These are phyloP conservation scores for Eptesicus fuscus DNA, from an alignment of 2,113 vertebrate species.

Conservation along the genomic window DNA sequence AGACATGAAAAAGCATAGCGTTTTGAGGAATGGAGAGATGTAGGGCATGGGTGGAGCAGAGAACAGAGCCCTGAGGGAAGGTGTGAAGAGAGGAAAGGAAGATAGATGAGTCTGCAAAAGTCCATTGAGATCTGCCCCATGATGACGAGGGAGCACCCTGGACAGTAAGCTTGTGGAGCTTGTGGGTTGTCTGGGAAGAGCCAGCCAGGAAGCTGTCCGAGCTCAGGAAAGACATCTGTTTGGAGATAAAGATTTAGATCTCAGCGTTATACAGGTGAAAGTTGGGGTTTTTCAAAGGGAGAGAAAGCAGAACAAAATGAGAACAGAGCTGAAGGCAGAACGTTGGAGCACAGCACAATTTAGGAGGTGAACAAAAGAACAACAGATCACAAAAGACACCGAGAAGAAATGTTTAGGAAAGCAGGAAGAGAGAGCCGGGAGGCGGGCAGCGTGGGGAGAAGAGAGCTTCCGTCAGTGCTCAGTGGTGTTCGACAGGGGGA, in stretches of 20 bases:
- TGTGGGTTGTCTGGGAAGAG: not conserved
- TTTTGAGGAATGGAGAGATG: not conserved
- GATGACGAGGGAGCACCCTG: not conserved
- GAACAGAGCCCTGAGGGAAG: not conserved
- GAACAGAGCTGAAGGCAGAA: not conserved
- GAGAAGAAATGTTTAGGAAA: not conserved
- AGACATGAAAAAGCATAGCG: not conserved
- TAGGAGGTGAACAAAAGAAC: not conserved
- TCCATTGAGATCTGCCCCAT: not conserved
- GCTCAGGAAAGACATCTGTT: not conserved
- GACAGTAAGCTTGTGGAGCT: not conserved
- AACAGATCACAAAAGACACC: not conserved
- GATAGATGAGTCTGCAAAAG: not conserved
- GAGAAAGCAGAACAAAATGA: not conserved
- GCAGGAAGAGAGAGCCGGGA: not conserved
- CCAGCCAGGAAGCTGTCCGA: not conserved
- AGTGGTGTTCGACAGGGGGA: accelerated
- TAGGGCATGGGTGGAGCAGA: not conserved
- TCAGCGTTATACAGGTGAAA: not conserved
- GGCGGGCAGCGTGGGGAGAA: no score
- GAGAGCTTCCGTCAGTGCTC: not conserved
- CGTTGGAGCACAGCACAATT: not conserved
- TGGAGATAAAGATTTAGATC: not conserved
- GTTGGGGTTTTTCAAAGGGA: not conserved
- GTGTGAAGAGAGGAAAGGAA: not conserved